Evolutionary conservation across 2,113 vertebrate genomes (phyloP), one percentile per base, ranked within the genome.

Genomic region (Daphoenositta chrysoptera): DNA sequence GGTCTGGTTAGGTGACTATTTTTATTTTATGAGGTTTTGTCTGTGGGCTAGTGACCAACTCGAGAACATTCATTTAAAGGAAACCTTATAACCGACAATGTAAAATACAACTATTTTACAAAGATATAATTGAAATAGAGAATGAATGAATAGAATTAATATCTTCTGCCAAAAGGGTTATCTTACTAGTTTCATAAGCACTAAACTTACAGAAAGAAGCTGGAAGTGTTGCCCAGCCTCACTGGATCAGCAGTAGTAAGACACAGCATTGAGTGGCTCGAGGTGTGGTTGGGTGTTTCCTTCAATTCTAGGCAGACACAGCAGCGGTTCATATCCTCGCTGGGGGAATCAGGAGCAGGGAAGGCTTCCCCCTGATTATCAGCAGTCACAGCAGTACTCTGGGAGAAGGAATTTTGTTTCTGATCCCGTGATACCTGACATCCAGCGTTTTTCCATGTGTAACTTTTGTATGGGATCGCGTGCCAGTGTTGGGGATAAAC

Each of bases 401-500:
- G 11, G 30, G 35, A 56, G 58, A 37, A 44, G 16, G 7, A 10
- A 3, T 56, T 44, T 79, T 66, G 17, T 61, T 21, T 70, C 47
- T 85, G 19, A 61, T 28, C 11, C 3, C 4, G 33, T 47, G 7
- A 6, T 42, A 33, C 22, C 16, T 33, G 48, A 8, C n/a, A 40
- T 51, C 10, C 1, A 0, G n/a, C 0, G 0, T 51, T 60, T 64
- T 66, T 13, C 31, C 5, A 2, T 0, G 2, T 57, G 31, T 31
- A 31, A 26, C 28, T 70, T 27, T 33, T 4, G 3, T 33, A 13
- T 3, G 4, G 4, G 45, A 19, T 40, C 0, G 0, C 6, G 23
- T 40, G 26, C 28, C 1, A 0, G 20, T 11, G 9, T 11, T 57
- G 27, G 22, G 56, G 27, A 26, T 61, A n/a, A 89, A 39, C n/a